Evolutionary conservation across 2,888 invertebrate genomes (phyloP), one percentile per base, ranked within the genome.

Genomic region (Agonopterix alstromeriana): DNA sequence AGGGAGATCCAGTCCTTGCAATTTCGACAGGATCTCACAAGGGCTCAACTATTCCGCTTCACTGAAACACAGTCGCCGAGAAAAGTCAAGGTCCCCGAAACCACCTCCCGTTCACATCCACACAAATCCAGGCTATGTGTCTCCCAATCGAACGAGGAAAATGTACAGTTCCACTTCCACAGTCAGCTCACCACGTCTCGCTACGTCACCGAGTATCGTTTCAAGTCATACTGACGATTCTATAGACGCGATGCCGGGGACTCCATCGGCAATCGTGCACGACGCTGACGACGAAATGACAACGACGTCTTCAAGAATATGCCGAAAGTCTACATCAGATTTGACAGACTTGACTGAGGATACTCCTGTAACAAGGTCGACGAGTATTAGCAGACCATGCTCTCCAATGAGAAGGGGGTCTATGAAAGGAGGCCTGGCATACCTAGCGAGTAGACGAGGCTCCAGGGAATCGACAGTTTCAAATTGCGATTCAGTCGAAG

Each of bases 361-460:
- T 10, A 90, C 90, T 3, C 90, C 90, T 11, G 90, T 90, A 48
- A 92, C 92, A 0, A 81, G 91, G 3, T 90, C 92, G 17, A 92
- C 92, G 3, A 91, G 91, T 47, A 72, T 91, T 10, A 92, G 91
- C 56, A 85, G 91, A 58, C 92, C 91, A 10, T 91, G 90, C 70
- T 94, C 93, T 0, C 92, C 92, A 0, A 90, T 94, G 63, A 86
- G 94, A 35, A 89, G 93, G 46, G 94, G 94, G 0, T 92, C 93
- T 0, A 90, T 91, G 68, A 92, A 91, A 63, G 93, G 93, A 0
- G 93, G 93, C 0, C 69, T 94, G 62, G 96, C 96, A 2, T 95
- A 95, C 71, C 82, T 96, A 62, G 96, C 96, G n/a, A 95, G 95
- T 49, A 90, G 95, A 46, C 90, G 96, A n/a, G 94, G 94, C n/a